Percentiles rank a stretch among this genome's conserved stretches.
phyloP scores from a whole-genome alignment of 2,797 vertebrate genomes.

The Kryptopterus vitreolus region DNA sequence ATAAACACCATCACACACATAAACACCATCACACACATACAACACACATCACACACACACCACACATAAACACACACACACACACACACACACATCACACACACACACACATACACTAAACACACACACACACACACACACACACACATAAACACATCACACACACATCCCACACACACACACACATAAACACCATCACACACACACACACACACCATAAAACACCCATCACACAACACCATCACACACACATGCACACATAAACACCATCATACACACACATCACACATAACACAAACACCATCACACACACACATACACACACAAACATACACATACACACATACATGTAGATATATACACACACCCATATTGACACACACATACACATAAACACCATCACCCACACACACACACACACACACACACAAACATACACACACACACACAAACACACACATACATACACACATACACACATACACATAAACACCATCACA shows the following conservation, averaged over 20 bases:
- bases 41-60: slow-evolving; percentile 19
- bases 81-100: not conserved
- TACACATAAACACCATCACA: too few relatives aligned
- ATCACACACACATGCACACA: not conserved
- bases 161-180: not conserved
- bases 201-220: not conserved
- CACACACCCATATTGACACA: too few relatives aligned
- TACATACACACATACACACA: not conserved
- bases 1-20: not conserved
- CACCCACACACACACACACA: not conserved
- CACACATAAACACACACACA: not conserved
- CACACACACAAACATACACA: not conserved
- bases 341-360: too few relatives aligned
- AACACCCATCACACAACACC: slow-evolving; percentile 28
- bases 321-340: slow-evolving; percentile 20
- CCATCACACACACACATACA: not conserved
- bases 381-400: too few relatives aligned
- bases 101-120: not conserved
- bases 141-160: too few relatives aligned
- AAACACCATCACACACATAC: not conserved
- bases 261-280: not conserved
- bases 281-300: not conserved
- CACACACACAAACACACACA: slow-evolving; percentile 27
- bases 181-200: not conserved
- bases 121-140: slow-evolving; percentile 23